A percentile compares a stretch with the other conserved stretches of the same genome.
Evolutionary conservation across 2,797 vertebrate genomes (phyloP).

Genomic region (Morus bassanus): DNA sequence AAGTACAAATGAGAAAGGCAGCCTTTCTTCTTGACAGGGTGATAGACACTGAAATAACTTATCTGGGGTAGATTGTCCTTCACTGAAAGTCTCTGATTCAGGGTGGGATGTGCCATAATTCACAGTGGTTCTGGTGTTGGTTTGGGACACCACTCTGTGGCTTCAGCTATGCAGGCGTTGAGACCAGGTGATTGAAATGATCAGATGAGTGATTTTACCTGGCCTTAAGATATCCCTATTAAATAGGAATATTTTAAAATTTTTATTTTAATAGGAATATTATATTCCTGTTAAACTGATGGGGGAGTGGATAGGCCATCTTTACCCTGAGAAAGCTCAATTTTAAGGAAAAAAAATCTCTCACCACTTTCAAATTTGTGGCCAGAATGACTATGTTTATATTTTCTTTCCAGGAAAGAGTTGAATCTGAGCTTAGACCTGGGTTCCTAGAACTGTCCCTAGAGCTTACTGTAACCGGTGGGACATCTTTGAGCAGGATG

Average conservation of each 20-base stretch:
- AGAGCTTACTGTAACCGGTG: background rate
- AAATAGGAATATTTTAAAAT: background rate
- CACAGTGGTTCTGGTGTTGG: background rate
- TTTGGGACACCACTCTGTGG: background rate
- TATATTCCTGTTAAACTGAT: background rate
- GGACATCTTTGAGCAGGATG: background rate
- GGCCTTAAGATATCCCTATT: background rate
- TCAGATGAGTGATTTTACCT: background rate
- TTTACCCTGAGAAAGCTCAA: background rate
- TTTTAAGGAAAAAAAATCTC: background rate
- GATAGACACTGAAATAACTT: background rate
- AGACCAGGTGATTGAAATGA: background rate
- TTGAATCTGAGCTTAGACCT: background rate
- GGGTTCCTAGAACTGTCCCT: background rate
- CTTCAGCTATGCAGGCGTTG: background rate
- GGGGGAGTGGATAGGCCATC: background rate
- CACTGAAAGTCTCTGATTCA: background rate
- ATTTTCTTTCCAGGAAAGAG: background rate
- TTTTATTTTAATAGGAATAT: background rate
- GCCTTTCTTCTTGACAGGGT: background rate
- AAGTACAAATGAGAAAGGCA: background rate
- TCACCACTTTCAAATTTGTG: background rate
- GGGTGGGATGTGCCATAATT: background rate
- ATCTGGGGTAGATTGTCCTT: background rate
- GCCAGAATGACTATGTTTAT: background rate